A percentile compares a stretch with the other conserved stretches of the same genome.
phyloP scores from a whole-genome alignment of 2,888 invertebrate genomes.

The Lobophora halterata region DNA sequence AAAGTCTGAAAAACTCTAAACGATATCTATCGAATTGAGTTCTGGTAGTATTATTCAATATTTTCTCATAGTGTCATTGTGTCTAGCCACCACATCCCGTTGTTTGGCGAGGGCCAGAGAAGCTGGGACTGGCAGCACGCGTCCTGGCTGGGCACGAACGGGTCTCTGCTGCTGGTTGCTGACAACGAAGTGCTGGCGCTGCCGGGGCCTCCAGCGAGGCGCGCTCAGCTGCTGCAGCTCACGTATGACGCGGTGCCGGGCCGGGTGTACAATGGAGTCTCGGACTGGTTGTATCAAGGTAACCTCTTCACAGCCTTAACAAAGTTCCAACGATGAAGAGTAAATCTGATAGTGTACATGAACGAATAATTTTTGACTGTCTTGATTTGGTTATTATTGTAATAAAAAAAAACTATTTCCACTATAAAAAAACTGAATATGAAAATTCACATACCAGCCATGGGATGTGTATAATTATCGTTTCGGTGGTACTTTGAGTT shows the following conservation, averaged over 20 bases:
- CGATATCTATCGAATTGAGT: slow-evolving; percentile 17
- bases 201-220: slow-evolving; percentile 84
- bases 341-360: too few relatives aligned
- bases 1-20: slow-evolving; percentile 11
- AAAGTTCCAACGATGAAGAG: too few relatives aligned
- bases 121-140: slow-evolving; percentile 89
- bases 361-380: too few relatives aligned
- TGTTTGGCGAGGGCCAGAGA: slow-evolving; percentile 88
- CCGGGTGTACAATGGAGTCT: slow-evolving; percentile 93
- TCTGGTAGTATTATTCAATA: slow-evolving; percentile 18
- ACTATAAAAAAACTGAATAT: too few relatives aligned
- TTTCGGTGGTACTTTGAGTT: too few relatives aligned
- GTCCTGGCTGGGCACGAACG: slow-evolving; percentile 89
- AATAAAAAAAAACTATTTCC: too few relatives aligned
- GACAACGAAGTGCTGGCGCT: slow-evolving; percentile 95
- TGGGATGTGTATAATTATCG: too few relatives aligned
- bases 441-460: too few relatives aligned
- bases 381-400: too few relatives aligned
- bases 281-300: slow-evolving; percentile 99
- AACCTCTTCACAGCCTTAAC: slow-evolving; percentile 1
- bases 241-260: slow-evolving; percentile 90
- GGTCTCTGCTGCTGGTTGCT: slow-evolving; percentile 88
- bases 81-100: slow-evolving; percentile 90
- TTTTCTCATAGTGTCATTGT: slow-evolving; percentile 26
- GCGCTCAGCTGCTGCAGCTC: slow-evolving; percentile 83